Base-by-base conservation (phyloP, 2,797 vertebrate species). In the Anniella stebbinsi region DNA sequence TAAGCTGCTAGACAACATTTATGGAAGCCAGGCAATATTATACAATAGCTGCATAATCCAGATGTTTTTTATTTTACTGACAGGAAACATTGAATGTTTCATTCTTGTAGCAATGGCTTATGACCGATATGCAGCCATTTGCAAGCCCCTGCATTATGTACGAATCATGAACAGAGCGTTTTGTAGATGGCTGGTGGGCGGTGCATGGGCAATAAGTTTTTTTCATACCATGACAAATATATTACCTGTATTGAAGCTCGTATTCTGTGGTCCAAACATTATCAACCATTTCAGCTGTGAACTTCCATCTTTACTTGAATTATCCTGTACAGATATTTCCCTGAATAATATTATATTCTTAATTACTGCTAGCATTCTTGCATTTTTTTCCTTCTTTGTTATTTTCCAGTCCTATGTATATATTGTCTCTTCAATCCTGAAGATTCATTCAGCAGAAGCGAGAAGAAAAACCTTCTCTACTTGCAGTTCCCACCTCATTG, bases 381-480 rank as follows among this genome's bases (percentile, higher is more conserved):
- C 9, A 18, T 18, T 25, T 1, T 36, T 51, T 28, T 80, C 54
- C 66, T 28, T 86, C 17, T 36, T 73, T 28, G 91, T 95, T 81
- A 94, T 94, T 63, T 87, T 95, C 5, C 51, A 94, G 63, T 96
- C 94, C 9, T 95, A 93, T 69, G n/a, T 92, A 66, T 92, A 89
- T 23, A 94, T 95, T 18, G 86, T 94, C 30, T 94, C 94, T 38
- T 75, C 88, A 28, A 89, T 94, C 77, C 86, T 96, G 45, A 80
- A 1, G 17, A 90, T 95, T 75, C 84, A 91, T 9, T 93, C 94
- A 2, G 45, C 80, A 69, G 88, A 93, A n/a, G 91, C 92, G 63
- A 93, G 89, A 36, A 88, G 88, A 84, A 95, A 95, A 78, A 93
- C 95, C 57, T 96, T 96, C 84, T 95, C 93, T 2, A 95, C 94